These are phyloP conservation scores for Perca schrenkii DNA, from an alignment of 2,113 vertebrate genomes.

Conservation along the genomic window DNA sequence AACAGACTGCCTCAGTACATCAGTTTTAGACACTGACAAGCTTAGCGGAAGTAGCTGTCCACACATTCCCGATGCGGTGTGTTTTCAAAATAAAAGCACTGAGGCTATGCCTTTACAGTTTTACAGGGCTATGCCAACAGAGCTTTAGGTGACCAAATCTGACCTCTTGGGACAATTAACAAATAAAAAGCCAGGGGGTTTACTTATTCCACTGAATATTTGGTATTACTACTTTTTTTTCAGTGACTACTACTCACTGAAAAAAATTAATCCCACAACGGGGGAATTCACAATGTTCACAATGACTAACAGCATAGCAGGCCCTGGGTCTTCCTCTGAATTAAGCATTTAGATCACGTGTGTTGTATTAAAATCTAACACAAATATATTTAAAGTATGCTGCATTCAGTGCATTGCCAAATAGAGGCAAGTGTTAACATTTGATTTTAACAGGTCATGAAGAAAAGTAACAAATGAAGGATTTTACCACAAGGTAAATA, in stretches of 20 bases:
- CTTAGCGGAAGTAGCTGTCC: slow-evolving; percentile 28
- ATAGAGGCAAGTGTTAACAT: too few relatives aligned
- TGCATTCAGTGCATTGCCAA: too few relatives aligned
- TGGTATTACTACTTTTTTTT: not conserved
- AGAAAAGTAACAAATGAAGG: not conserved
- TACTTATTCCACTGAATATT: not conserved
- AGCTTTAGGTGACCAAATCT: not conserved
- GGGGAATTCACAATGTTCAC: too few relatives aligned
- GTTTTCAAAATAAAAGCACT: slow-evolving; percentile 50
- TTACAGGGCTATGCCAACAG: too few relatives aligned
- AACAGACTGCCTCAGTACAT: not conserved
- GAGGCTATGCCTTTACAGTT: too few relatives aligned
- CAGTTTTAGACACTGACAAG: not conserved
- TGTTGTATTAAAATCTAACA: too few relatives aligned
- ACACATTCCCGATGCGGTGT: not conserved
- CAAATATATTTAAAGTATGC: too few relatives aligned
- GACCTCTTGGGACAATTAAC: not conserved
- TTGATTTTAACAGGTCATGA: not conserved
- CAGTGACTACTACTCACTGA: not conserved
- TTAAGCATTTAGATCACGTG: too few relatives aligned
- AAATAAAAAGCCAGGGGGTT: not conserved
- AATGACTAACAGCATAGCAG: too few relatives aligned
- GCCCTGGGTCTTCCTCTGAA: too few relatives aligned
- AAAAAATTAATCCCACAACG: not conserved
- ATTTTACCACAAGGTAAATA: too few relatives aligned